Percentiles rank a stretch among this genome's conserved stretches.
phyloP scores from a whole-genome alignment of 2,888 invertebrate species.

The Scaptodrosophila latifasciaeformis region DNA sequence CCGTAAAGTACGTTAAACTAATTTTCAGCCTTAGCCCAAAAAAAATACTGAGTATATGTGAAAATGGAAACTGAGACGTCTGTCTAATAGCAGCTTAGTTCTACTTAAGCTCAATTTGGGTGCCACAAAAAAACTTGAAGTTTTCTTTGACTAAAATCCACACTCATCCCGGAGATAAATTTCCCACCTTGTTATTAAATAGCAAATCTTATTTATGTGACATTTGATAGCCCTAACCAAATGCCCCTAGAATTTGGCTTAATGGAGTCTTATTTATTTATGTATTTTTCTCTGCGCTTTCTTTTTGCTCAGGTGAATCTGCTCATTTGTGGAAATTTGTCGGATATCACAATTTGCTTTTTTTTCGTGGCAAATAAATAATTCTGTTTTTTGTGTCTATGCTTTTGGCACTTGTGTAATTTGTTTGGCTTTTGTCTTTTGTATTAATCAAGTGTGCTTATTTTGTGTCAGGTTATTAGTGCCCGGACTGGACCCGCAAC shows the following conservation, averaged over 20 bases:
- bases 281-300: too few relatives aligned
- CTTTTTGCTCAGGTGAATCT: slow-evolving; percentile 14
- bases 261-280: too few relatives aligned
- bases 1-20: slow-evolving; percentile 26
- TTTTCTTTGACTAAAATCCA: neutral
- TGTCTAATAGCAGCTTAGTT: slow-evolving; percentile 47
- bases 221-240: slow-evolving; percentile 56
- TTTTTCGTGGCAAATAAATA: slow-evolving; percentile 50
- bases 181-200: slow-evolving; percentile 45
- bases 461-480: slow-evolving; percentile 62
- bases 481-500: too few relatives aligned
- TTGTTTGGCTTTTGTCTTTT: slow-evolving; percentile 60
- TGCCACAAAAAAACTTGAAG: neutral
- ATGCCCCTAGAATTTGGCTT: slow-evolving; percentile 7
- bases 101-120: slow-evolving; percentile 44
- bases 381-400: slow-evolving; percentile 37
- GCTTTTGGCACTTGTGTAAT: slow-evolving; percentile 44
- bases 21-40: too few relatives aligned
- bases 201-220: slow-evolving; percentile 69
- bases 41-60: too few relatives aligned
- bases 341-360: slow-evolving; percentile 1
- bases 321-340: slow-evolving; percentile 54
- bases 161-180: neutral
- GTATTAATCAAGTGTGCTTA: slow-evolving; percentile 66
- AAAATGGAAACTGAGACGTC: slow-evolving; percentile 7